phyloP scores from a whole-genome alignment of 37 sponge, comb jelly and placozoan genomes.

The Petrosia ficiformis region DNA sequence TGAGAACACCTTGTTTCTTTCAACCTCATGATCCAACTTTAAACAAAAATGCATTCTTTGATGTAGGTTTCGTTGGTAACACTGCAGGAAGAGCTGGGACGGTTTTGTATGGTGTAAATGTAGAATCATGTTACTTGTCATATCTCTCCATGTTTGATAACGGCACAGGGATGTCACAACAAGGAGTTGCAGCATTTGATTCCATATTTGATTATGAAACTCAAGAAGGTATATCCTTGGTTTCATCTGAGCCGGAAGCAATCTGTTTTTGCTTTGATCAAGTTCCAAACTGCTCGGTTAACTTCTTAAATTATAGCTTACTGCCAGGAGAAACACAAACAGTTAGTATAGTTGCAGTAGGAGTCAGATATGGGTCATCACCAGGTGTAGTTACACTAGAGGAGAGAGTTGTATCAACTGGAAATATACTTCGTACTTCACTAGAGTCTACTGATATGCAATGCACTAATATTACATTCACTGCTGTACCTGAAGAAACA shows the following conservation, averaged over 20 bases:
- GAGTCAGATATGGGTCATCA: not conserved
- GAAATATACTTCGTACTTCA: not conserved
- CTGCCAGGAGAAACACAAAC: not conserved
- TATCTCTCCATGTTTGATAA: too few relatives aligned
- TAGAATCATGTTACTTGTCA: not conserved
- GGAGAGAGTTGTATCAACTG: not conserved
- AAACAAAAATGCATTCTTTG: not conserved
- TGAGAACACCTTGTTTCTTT: not conserved
- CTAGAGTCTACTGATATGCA: not conserved
- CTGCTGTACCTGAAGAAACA: not conserved
- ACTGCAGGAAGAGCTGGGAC: not conserved
- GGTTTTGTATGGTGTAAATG: conserved; percentile 5
- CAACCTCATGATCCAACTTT: not conserved
- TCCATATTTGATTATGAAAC: not conserved
- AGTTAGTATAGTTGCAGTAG: not conserved
- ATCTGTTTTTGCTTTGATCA: not conserved
- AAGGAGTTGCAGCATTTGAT: too few relatives aligned
- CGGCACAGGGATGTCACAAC: too few relatives aligned
- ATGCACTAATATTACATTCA: not conserved
- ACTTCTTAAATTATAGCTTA: not conserved
- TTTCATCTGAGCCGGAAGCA: not conserved
- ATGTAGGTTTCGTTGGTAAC: not conserved
- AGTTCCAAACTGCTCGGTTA: not conserved
- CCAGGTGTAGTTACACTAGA: not conserved
- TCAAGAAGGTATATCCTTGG: not conserved